Evolutionary conservation across 2,797 vertebrate species (phyloP), one percentile per base, ranked within the genome.

Genomic region (Lepus townsendii): DNA sequence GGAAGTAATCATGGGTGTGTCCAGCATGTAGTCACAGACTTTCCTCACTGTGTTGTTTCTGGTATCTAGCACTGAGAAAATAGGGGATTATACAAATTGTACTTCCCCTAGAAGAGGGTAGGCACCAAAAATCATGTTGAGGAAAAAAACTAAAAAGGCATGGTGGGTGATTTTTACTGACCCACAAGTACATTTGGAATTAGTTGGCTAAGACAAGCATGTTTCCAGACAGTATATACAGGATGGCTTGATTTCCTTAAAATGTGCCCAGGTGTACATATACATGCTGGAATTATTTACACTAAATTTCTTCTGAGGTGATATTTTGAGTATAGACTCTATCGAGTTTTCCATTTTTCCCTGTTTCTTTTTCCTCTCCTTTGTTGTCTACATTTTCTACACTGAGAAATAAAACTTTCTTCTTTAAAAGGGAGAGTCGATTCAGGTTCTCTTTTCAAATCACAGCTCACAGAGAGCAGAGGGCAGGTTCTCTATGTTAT

Each of bases 231-330:
- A 65, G 30, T 71, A 60, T 4, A 26, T 57, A 50, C 24, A 60
- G 10, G 32, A 35, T 88, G 13, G 42, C 72, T 9, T 76, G 11
- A 65, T 68, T 83, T 96, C 88, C 54, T 92, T 94, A 69, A 57
- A 38, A 62, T n/a, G 47, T 63, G 75, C 16, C 47, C 30, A 47
- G 32, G 9, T 9, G n/a, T 47, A 24, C 16, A 5, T 5, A 63
- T 7, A 68, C 11, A 32, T n/a, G 14, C 14, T 65, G 19, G 8
- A 69, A 54, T 69, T 69, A 32, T 2, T 35, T 26, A 54, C 16
- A 12, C 38, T 30, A 35, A 78, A 78, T 68, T 75, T 80, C 66
- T 86, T 69, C 26, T 54, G 75, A 71, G 8, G 13, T 83, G 69
- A 26, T 72, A 63, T 72, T 93, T 90, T 30, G 76, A 82, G 63